A percentile compares a stretch with the other conserved stretches of the same genome.
These are phyloP conservation scores for Dicrurus megarhynchus DNA, from an alignment of 2,113 vertebrate genomes.

Conservation along the genomic window DNA sequence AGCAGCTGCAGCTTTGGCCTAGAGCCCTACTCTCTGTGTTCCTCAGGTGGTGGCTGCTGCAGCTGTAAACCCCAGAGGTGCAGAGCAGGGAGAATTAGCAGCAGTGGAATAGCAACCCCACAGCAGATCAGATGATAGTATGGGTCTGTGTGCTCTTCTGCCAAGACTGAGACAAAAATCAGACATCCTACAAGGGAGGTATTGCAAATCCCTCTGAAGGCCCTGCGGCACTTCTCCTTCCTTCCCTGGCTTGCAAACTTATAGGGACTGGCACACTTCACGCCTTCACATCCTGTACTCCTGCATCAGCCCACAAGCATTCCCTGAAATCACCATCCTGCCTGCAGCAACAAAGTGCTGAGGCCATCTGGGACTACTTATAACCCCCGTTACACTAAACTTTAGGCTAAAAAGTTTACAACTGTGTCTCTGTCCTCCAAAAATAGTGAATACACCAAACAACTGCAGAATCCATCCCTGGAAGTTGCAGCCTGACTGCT, in stretches of 20 bases:
- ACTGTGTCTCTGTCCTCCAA: not conserved
- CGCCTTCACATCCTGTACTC: not conserved
- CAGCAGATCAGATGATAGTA: not conserved
- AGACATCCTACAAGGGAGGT: not conserved
- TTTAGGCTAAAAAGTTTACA: not conserved
- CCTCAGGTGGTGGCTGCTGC: not conserved
- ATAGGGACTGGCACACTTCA: not conserved
- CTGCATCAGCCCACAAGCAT: not conserved
- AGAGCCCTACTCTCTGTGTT: not conserved
- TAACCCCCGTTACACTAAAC: not conserved
- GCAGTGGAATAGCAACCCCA: not conserved
- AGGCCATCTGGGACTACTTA: not conserved
- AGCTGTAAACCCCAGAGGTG: not conserved
- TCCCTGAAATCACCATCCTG: not conserved
- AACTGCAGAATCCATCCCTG: not conserved
- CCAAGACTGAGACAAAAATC: not conserved
- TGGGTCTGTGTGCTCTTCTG: not conserved
- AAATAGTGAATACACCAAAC: not conserved
- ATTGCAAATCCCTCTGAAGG: not conserved
- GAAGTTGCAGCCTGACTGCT: not conserved
- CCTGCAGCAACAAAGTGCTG: not conserved
- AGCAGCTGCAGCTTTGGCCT: not conserved
- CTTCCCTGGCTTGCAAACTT: not conserved
- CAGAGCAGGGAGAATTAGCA: not conserved
- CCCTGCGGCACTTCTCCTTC: not conserved